Evolutionary conservation across 2,113 vertebrate species (phyloP).

Genomic region (Syngnathoides biaculeatus): DNA sequence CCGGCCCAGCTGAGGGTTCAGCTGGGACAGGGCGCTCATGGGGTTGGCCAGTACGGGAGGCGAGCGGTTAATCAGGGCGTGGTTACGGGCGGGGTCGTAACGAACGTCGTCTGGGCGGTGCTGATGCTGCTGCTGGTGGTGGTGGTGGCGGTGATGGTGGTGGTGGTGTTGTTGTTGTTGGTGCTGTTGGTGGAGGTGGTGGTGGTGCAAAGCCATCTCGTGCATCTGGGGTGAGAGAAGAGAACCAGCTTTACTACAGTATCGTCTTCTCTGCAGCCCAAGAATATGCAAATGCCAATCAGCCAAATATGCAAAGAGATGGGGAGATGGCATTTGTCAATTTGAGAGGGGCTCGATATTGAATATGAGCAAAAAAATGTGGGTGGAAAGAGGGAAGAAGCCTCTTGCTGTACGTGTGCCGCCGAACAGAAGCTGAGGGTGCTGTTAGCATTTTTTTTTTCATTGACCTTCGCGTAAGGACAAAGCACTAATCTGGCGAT

Average conservation of each 20-base stretch:
- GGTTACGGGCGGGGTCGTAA: conserved; percentile 85
- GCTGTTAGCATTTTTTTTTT: background rate
- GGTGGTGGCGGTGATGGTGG: conserved; percentile 61
- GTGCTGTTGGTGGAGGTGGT: conserved; percentile 34
- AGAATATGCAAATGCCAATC: conserved; percentile 48
- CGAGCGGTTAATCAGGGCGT: conserved; percentile 85
- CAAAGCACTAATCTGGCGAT: background rate
- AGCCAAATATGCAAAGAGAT: conserved; percentile 40
- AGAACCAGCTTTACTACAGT: conserved; percentile 75
- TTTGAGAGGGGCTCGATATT: conserved; percentile 22
- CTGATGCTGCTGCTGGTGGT: conserved; percentile 67
- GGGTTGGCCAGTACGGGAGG: conserved; percentile 85
- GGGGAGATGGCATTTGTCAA: conserved; percentile 42
- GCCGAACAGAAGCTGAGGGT: background rate
- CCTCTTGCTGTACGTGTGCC: background rate
- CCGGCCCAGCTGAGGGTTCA: conserved; percentile 92
- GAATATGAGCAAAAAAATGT: conserved; percentile 5
- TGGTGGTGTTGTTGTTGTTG: conserved; percentile 51
- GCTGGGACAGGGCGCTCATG: conserved; percentile 91
- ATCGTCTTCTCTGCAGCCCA: conserved; percentile 41
- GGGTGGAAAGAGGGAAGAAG: conserved; percentile 9
- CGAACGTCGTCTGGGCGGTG: conserved; percentile 76
- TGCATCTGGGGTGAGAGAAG: conserved; percentile 88
- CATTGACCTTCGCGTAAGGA: background rate
- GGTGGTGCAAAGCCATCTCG: conserved; percentile 90